Evolutionary conservation across 2,888 invertebrate species (phyloP).

Genomic region (Pandemis cinnamomeana): DNA sequence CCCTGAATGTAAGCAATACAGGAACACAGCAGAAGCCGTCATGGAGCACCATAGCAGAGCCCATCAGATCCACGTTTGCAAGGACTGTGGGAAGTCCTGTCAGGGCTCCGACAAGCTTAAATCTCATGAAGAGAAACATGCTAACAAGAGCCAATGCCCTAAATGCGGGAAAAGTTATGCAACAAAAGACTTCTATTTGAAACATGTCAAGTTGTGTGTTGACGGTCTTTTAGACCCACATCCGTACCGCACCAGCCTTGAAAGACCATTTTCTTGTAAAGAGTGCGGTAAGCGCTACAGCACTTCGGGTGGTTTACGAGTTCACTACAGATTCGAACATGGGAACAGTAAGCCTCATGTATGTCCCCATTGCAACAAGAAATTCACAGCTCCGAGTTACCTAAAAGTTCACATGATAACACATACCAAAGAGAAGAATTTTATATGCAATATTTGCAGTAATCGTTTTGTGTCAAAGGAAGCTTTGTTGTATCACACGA

Average conservation of each 20-base stretch:
- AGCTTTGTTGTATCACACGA: conserved; percentile 72
- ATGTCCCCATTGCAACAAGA: conserved; percentile 70
- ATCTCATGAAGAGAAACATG: conserved; percentile 69
- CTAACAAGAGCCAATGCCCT: conserved; percentile 64
- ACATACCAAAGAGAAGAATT: conserved; percentile 76
- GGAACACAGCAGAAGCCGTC: conserved; percentile 59
- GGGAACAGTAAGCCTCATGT: conserved; percentile 72
- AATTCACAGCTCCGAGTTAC: conserved; percentile 77
- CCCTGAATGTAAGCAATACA: conserved; percentile 56
- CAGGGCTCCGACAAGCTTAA: conserved; percentile 63
- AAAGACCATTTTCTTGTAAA: conserved; percentile 63
- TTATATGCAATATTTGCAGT: conserved; percentile 68
- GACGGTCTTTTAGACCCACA: conserved; percentile 68
- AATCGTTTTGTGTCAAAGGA: conserved; percentile 75
- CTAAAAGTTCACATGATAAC: conserved; percentile 72
- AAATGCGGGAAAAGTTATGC: conserved; percentile 73
- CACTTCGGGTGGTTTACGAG: conserved; percentile 70
- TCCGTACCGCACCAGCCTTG: conserved; percentile 65
- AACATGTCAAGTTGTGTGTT: conserved; percentile 71
- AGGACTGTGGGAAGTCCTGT: conserved; percentile 71
- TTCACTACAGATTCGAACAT: conserved; percentile 73
- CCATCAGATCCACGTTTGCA: conserved; percentile 64
- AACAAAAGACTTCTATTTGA: conserved; percentile 68
- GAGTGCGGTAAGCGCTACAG: conserved; percentile 74
- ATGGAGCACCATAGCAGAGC: conserved; percentile 57